phyloP scores from a whole-genome alignment of 2,888 invertebrate species.

The Ligdia adustata region DNA sequence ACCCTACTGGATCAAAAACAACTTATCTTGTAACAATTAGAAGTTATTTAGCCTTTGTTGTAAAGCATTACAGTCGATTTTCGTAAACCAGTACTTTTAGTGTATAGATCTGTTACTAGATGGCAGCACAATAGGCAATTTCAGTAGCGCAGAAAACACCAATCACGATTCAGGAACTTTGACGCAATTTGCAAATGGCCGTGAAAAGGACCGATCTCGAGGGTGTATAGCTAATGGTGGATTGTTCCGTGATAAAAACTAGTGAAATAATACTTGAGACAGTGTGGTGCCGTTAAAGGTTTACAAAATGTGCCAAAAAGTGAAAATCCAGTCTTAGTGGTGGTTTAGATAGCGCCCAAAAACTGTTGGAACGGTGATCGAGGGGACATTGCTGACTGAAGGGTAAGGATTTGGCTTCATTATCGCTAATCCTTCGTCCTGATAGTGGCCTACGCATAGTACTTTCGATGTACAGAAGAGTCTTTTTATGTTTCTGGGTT shows the following conservation, averaged over 20 bases:
- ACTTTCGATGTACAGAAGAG: slow-evolving; percentile 30
- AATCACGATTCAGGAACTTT: slow-evolving; percentile 78
- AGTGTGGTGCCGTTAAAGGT: slow-evolving; percentile 74
- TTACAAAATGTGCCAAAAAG: slow-evolving; percentile 83
- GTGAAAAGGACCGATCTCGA: slow-evolving; percentile 80
- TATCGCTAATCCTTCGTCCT: slow-evolving; percentile 48
- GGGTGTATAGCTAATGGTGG: slow-evolving; percentile 79
- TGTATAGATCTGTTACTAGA: slow-evolving; percentile 52
- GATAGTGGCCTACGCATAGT: slow-evolving; percentile 33
- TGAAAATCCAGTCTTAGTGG: slow-evolving; percentile 81
- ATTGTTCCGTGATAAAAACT: slow-evolving; percentile 74
- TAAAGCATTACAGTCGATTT: slow-evolving; percentile 31
- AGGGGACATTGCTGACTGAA: slow-evolving; percentile 77
- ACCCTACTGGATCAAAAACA: slow-evolving; percentile 50
- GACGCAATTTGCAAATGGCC: slow-evolving; percentile 85
- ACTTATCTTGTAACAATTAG: slow-evolving; percentile 38
- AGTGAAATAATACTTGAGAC: slow-evolving; percentile 66
- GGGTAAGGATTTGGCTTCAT: slow-evolving; percentile 75
- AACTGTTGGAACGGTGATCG: slow-evolving; percentile 75
- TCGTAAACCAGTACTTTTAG: slow-evolving; percentile 46
- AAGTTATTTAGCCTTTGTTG: slow-evolving; percentile 31
- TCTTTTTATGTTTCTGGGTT: slow-evolving; percentile 14
- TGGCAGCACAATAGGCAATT: slow-evolving; percentile 54
- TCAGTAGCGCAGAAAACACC: slow-evolving; percentile 72
- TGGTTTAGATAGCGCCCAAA: slow-evolving; percentile 74